Percentiles rank a stretch among this genome's conserved stretches.
These are phyloP conservation scores for Sebastes aleutianus DNA, from an alignment of 2,797 vertebrate genomes.

Conservation along the genomic window DNA sequence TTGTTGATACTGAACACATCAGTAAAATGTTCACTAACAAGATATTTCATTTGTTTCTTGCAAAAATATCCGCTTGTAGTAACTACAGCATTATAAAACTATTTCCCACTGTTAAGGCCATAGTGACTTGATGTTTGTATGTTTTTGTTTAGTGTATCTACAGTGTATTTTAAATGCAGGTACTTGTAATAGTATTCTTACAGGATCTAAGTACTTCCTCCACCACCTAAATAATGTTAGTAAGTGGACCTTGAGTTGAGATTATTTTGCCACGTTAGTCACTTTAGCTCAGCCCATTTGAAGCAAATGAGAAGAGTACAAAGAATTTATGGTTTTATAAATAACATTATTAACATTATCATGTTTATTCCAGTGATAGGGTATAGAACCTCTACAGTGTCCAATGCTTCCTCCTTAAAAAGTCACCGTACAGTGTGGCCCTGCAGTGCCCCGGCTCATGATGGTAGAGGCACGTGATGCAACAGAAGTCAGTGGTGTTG, in stretches of 20 bases:
- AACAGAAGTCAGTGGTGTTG: conserved; percentile 20
- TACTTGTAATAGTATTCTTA: neutral
- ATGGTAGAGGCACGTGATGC: conserved; percentile 15
- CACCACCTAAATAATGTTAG: neutral
- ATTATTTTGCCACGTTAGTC: neutral
- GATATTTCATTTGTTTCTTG: too few species aligned
- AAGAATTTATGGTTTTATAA: neutral
- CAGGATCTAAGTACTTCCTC: neutral
- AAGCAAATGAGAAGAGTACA: neutral
- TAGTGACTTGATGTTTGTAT: neutral
- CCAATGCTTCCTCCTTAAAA: neutral
- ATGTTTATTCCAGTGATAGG: neutral
- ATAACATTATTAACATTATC: neutral
- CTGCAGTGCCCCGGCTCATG: conserved; percentile 12
- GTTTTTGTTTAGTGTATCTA: fast-evolving
- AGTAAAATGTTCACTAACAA: neutral
- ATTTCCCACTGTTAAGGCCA: neutral
- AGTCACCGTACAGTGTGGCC: neutral
- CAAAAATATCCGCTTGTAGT: neutral
- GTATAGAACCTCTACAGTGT: neutral
- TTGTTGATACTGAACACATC: neutral
- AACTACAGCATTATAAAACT: neutral
- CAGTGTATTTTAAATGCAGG: neutral
- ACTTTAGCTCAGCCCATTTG: neutral
- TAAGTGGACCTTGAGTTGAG: fast-evolving